Evolutionary conservation across 1,140 invertebrate species (phyloP).

Genomic region (Monomorium pharaonis): DNA sequence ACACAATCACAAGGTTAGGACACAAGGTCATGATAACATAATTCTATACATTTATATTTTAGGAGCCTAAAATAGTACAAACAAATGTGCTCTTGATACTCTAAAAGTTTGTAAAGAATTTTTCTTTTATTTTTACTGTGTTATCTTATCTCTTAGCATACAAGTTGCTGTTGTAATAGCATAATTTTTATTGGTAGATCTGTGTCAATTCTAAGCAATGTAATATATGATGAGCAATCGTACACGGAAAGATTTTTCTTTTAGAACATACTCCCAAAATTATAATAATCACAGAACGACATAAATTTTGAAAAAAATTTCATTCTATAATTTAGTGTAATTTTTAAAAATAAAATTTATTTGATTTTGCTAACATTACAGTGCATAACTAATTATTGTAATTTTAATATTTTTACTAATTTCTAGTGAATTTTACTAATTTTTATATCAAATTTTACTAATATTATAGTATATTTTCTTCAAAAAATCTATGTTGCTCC

Average conservation of each 20-base stretch:
- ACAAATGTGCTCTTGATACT: background rate
- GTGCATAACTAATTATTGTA: no score
- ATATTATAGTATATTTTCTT: no score
- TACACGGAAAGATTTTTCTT: background rate
- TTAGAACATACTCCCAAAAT: no score
- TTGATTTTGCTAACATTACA: no score
- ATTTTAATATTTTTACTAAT: no score
- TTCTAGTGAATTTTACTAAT: no score
- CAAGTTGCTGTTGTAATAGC: background rate
- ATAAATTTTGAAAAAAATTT: no score
- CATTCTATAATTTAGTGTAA: no score
- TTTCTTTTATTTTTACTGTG: background rate
- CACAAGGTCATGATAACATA: background rate
- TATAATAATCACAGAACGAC: no score
- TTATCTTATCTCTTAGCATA: slow-evolving; percentile 1
- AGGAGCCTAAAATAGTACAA: background rate
- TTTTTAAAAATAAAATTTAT: no score
- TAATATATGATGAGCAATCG: background rate
- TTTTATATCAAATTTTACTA: no score
- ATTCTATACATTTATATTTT: background rate
- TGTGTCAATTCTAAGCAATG: background rate
- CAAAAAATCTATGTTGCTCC: no score
- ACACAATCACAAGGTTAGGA: background rate
- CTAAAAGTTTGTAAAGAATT: background rate
- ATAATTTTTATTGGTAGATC: background rate